Evolutionary conservation across 2,113 vertebrate genomes (phyloP).

Genomic region (Thamnophis sirtalis): DNA sequence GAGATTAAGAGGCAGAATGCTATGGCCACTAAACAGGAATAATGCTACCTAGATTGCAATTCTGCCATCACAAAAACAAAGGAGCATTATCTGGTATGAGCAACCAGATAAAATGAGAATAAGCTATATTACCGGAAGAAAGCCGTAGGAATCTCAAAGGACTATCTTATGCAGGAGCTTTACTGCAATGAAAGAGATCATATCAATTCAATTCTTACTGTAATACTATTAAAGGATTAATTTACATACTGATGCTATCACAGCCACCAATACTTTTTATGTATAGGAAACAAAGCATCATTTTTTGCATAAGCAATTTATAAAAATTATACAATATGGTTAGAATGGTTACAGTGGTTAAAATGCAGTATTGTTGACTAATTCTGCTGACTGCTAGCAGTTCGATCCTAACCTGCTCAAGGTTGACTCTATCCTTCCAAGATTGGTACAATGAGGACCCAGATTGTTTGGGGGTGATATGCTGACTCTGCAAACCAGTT

Average conservation of each 20-base stretch:
- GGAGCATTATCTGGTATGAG: neutral
- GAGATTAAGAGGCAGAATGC: neutral
- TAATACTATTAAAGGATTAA: neutral
- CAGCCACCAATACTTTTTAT: neutral
- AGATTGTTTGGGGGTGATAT: no score
- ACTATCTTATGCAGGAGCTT: neutral
- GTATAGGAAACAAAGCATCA: neutral
- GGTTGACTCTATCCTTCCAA: no score
- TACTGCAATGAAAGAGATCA: neutral
- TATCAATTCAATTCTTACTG: neutral
- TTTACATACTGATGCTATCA: neutral
- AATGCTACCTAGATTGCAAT: neutral
- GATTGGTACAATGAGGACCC: no score
- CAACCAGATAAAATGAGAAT: no score
- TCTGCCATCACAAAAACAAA: neutral
- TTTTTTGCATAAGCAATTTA: neutral
- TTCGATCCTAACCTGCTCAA: no score
- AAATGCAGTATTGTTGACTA: no score
- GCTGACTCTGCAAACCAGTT: no score
- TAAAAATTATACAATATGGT: no score
- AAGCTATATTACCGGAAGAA: neutral
- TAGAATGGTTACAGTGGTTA: no score
- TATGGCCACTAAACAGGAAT: neutral
- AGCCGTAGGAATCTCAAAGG: neutral
- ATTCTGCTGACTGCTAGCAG: no score